Evolutionary conservation across 2,888 invertebrate species (phyloP).

Genomic region (Colostygia pectinataria): DNA sequence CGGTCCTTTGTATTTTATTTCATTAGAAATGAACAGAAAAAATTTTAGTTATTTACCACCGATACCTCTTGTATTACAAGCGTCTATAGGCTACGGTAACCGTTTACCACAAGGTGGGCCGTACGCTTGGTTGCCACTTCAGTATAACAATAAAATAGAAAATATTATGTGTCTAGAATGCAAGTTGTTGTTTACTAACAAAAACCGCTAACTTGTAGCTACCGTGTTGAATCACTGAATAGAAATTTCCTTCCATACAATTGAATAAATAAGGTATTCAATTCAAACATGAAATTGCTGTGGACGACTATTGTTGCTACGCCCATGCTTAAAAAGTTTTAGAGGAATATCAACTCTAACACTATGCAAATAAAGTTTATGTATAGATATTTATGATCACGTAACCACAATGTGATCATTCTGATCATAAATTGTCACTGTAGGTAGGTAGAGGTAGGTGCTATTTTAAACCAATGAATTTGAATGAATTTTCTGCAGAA

Average conservation of each 20-base stretch:
- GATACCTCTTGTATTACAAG: too few relatives aligned
- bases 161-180: too few relatives aligned
- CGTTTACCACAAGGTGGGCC: too few relatives aligned
- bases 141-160: too few relatives aligned
- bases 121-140: too few relatives aligned
- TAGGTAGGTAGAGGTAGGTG: background rate
- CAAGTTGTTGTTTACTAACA: background rate
- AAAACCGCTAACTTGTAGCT: background rate
- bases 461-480: slow-evolving; percentile 4
- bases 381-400: background rate
- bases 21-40: too few relatives aligned
- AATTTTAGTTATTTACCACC: too few relatives aligned
- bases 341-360: slow-evolving; percentile 7
- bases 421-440: slow-evolving; percentile 11
- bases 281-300: slow-evolving; percentile 31
- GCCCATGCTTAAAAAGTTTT: slow-evolving; percentile 1
- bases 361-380: background rate
- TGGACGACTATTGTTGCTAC: slow-evolving; percentile 25
- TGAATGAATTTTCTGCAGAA: slow-evolving; percentile 4
- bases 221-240: slow-evolving; percentile 21
- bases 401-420: slow-evolving; percentile 1
- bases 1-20: too few relatives aligned
- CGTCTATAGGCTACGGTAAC: too few relatives aligned
- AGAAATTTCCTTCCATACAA: slow-evolving; percentile 28
- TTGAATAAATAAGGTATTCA: slow-evolving; percentile 32